Percentiles rank a stretch among this genome's conserved stretches.
phyloP scores from a whole-genome alignment of 2,113 vertebrate species.

The Istiophorus platypterus region DNA sequence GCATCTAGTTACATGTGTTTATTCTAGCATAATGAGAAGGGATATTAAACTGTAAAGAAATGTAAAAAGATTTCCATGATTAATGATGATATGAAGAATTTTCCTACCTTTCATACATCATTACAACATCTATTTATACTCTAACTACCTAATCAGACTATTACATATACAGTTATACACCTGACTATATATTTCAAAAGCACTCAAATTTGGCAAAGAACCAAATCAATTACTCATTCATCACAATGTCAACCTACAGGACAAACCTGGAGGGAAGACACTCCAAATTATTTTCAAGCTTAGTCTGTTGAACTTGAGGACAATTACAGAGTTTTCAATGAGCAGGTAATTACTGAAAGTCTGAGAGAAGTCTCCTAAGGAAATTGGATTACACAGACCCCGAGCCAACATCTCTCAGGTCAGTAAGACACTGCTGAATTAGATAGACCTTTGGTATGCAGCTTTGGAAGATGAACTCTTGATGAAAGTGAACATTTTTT shows the following conservation, averaged over 20 bases:
- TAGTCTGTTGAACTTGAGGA: slow-evolving; percentile 50
- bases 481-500: slow-evolving; percentile 23
- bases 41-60: neutral
- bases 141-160: slow-evolving; percentile 1
- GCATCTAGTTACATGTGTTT: neutral
- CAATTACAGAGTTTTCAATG: slow-evolving; percentile 53
- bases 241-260: slow-evolving; percentile 29
- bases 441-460: slow-evolving; percentile 54
- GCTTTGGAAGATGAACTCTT: slow-evolving; percentile 36
- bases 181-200: slow-evolving; percentile 14
- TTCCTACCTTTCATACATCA: neutral
- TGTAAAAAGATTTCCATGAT: neutral
- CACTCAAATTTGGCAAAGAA: neutral
- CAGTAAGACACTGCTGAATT: slow-evolving; percentile 52
- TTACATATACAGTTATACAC: neutral
- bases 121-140: neutral
- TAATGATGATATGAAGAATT: neutral
- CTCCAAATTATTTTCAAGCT: slow-evolving; percentile 46
- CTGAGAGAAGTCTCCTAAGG: slow-evolving; percentile 45
- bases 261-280: slow-evolving; percentile 8
- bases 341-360: slow-evolving; percentile 63
- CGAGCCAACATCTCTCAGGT: slow-evolving; percentile 53
- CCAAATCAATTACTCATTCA: slow-evolving; percentile 22
- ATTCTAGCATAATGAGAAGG: neutral
- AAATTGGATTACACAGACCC: slow-evolving; percentile 66